phyloP scores from a whole-genome alignment of 2,888 invertebrate genomes.

The Agrochola macilenta region DNA sequence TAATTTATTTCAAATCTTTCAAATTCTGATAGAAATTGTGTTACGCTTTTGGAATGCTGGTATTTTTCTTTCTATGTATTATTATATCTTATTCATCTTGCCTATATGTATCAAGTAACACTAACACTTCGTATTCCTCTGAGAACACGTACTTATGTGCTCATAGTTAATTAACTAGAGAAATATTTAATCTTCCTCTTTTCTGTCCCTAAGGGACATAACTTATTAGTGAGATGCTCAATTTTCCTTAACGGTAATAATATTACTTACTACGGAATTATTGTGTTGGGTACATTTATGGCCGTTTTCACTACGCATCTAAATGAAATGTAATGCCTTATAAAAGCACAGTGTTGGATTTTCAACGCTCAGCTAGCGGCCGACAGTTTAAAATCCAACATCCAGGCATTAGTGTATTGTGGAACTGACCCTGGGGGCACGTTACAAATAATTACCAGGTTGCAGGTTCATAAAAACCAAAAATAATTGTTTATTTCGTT shows the following conservation, averaged over 20 bases:
- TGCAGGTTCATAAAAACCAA: background rate
- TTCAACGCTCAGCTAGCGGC: background rate
- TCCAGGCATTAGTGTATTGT: background rate
- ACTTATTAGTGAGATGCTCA: conserved; percentile 4
- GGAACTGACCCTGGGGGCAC: background rate
- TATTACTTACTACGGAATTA: background rate
- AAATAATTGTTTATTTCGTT: background rate
- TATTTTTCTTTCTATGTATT: background rate
- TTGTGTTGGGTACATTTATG: background rate
- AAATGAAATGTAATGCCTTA: no score
- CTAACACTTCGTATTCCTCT: background rate
- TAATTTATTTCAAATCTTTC: no score
- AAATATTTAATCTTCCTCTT: conserved; percentile 25
- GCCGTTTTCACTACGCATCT: background rate
- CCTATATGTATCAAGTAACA: background rate
- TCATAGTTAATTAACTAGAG: conserved; percentile 44
- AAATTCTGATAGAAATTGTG: no score
- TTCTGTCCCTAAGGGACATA: conserved; percentile 10
- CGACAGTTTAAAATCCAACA: background rate
- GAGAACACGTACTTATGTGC: conserved; percentile 22
- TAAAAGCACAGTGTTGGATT: background rate
- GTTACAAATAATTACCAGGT: background rate
- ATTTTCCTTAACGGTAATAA: conserved; percentile 1
- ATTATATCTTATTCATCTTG: background rate
- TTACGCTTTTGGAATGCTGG: no score